Evolutionary conservation across 2,113 vertebrate genomes (phyloP), one percentile per base, ranked within the genome.

Genomic region (Bucco capensis): DNA sequence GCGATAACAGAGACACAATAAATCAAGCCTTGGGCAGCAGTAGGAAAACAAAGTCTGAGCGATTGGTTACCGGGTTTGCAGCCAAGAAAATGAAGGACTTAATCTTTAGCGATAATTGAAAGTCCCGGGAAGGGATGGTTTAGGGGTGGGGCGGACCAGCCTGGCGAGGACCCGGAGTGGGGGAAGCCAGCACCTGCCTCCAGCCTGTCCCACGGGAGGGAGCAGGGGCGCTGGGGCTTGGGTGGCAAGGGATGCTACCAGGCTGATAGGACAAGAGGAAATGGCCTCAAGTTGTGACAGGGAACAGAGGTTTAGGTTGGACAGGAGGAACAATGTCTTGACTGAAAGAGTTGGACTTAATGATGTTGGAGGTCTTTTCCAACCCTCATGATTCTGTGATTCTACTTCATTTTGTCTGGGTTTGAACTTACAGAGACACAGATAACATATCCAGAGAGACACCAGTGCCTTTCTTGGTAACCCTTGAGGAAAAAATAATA

Each of bases 1-100:
- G 69, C 66, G 93, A 93, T 96, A 96, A 90, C 61, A 14, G 70
- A 67, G 90, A 62, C 81, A 90, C 94, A 78, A 94, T 96, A 94
- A 96, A 96, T 96, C 95, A 93, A 67, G 70, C 74, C 64, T 14
- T 56, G 54, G 77, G 91, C 30, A 42, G 83, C 91, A 47, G 60
- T 19, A 75, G 60, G 57, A 82, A 94, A 96, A 90, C 85, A 80
- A 79, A 86, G 67, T 69, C 86, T 72, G 78, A 38, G 75, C 37
- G 13, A 74, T 37, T 93, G 72, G 77, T 79, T 90, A 76, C 78
- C 8, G 53, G n/a, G 13, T 85, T 74, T 78, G 86, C 77, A 69
- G 95, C 95, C 95, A 88, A 95, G 86, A 95, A 89, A 89, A 88
- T 62, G 13, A 75, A 54, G 51, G 64, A 11, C 60, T 83, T 69